Conservation (phyloP, 35 echinoderm and acorn worm species). For the Ophiothrix spiculata region DNA sequence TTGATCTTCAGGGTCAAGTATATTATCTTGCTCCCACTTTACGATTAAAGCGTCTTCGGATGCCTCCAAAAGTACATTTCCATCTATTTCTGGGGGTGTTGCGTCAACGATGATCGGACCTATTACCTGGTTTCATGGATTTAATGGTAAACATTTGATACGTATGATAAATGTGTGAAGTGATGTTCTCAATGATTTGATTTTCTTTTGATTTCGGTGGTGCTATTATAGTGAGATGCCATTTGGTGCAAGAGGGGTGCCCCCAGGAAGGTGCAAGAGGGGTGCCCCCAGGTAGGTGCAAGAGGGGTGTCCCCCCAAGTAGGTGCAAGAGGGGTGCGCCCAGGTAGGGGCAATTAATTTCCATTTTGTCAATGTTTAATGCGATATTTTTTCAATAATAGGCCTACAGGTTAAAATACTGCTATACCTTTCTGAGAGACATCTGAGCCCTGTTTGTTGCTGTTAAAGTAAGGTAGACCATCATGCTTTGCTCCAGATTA, state of each 20-base stretch:
- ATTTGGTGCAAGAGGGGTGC: no score
- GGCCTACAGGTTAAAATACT: neutral
- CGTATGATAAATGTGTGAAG: neutral
- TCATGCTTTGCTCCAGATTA: conserved; percentile 14
- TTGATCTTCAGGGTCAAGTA: conserved; percentile 36
- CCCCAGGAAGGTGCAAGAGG: no score
- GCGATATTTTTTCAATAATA: no score
- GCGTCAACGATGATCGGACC: conserved; percentile 47
- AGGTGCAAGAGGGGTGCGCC: no score
- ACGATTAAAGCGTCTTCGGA: conserved; percentile 14
- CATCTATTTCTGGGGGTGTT: conserved; percentile 24
- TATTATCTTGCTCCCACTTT: conserved; percentile 15
- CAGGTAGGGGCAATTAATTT: no score
- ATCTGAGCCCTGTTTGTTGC: conserved; percentile 45
- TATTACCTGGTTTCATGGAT: conserved; percentile 38
- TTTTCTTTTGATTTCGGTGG: no score
- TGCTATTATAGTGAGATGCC: no score
- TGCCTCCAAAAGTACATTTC: neutral
- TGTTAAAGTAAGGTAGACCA: conserved; percentile 27
- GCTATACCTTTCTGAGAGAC: conserved; percentile 23
- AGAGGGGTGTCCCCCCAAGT: no score
- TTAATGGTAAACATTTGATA: no score
- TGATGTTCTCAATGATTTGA: neutral
- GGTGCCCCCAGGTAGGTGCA: no score
- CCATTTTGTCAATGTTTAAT: no score